Evolutionary conservation across 2,888 invertebrate species (phyloP), one percentile per base, ranked within the genome.

Genomic region (Julus scandinavius): DNA sequence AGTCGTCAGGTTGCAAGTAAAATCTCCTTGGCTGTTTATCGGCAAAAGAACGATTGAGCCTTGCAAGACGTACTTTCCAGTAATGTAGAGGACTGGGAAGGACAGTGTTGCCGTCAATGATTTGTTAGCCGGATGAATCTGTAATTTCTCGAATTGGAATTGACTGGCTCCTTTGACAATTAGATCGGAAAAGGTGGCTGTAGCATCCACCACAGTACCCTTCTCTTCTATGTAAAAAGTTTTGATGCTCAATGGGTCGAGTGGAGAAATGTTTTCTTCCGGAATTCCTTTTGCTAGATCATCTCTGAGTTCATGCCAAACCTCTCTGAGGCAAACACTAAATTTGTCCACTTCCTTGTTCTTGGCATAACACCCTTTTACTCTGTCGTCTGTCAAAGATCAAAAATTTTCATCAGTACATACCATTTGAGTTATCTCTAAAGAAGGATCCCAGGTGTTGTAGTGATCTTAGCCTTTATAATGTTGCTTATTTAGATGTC

Each of bases 11-110:
- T 41, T 86, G 15, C 86, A 0, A 29, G 86, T 17, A 45, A 88
- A 86, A 7, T 40, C 41, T 6, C 88, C 88, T 15, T 86, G 45
- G 38, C 88, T 72, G n/a, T 88, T 40, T 11, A 88, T n/a, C 15
- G 88, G 88, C 86, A 88, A 40, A 17, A 88, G 45, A 7, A 88
- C 5, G 72, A 88, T 54, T n/a, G 41, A 20, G 38, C 88, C 88
- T 40, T 63, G 29, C 11, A 88, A 63, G 15, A 17, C n/a, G 49
- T 86, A 88, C 13, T 20, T 4, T 15, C 88, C 88, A 15, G 2
- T 72, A 45, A 45, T 7, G 45, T 49, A 1, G 50, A 88, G 40
- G 1, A 0, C 41, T 13, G 88, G 88, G 45, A 88, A 40, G 9
- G 1, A 40, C 20, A 88, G 17, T 38, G 17, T 38, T 5, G 50